Conservation (phyloP, 2,797 vertebrate genomes). For the Todus mexicanus region DNA sequence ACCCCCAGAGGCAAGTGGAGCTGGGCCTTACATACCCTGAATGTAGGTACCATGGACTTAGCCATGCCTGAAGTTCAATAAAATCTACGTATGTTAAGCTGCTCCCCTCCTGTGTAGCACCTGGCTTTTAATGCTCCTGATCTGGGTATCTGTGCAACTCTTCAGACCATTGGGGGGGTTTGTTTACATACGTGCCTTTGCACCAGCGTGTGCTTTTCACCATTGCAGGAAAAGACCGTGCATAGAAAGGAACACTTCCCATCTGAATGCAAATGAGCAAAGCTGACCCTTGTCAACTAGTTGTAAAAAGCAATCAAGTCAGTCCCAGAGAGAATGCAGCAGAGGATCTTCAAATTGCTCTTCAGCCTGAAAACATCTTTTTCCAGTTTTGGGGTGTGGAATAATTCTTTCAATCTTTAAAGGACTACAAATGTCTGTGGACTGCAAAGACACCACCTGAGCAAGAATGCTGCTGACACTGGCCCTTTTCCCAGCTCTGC, state of each 20-base stretch:
- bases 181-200: rapidly evolving
- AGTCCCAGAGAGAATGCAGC: neutral
- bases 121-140: neutral
- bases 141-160: neutral
- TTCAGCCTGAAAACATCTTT: neutral
- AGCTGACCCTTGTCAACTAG: neutral
- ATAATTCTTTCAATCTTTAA: neutral
- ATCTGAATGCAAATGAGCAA: neutral
- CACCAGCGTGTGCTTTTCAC: neutral
- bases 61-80: neutral
- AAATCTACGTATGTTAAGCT: neutral
- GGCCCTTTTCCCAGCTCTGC: neutral
- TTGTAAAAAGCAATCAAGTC: neutral
- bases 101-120: neutral
- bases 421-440: neutral
- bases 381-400: neutral
- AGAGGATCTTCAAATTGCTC: neutral
- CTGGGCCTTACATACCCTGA: neutral
- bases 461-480: neutral
- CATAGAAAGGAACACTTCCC: neutral
- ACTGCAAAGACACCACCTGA: neutral
- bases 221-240: neutral
- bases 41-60: neutral
- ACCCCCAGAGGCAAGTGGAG: rapidly evolving
- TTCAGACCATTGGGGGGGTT: rapidly evolving